phyloP scores from a whole-genome alignment of 1,140 invertebrate genomes.

The Yoshiicerus persimilis region DNA sequence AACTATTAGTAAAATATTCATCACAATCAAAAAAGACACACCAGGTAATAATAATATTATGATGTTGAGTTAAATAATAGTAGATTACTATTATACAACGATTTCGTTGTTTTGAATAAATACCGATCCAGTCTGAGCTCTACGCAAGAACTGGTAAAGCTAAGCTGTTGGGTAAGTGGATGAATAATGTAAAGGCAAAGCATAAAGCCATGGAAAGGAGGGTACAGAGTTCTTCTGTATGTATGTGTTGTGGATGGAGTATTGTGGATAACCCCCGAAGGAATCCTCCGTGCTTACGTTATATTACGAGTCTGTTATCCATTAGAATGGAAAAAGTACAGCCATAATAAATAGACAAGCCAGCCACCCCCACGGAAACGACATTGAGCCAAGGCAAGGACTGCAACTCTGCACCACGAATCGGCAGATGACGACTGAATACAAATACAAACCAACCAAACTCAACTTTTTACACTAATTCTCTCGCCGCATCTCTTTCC shows the following conservation, averaged over 20 bases:
- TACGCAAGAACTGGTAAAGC: background rate
- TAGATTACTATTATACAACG: too few species aligned
- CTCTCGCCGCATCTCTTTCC: background rate
- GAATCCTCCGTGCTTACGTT: too few species aligned
- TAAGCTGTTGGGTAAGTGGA: background rate
- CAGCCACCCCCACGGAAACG: slow-evolving; percentile 34
- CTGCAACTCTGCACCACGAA: background rate
- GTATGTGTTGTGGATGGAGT: background rate
- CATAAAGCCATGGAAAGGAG: background rate
- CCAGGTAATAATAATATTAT: too few species aligned
- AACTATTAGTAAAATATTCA: too few species aligned
- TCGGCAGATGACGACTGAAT: slow-evolving; percentile 26
- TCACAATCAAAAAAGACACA: too few species aligned
- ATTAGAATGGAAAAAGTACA: background rate
- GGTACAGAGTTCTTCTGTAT: background rate
- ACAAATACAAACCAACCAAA: background rate
- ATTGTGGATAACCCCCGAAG: background rate
- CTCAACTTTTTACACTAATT: background rate
- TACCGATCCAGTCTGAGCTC: background rate
- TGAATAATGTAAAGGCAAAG: background rate
- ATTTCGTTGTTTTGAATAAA: too few species aligned
- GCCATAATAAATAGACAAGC: background rate
- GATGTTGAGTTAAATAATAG: too few species aligned
- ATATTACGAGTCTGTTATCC: too few species aligned
- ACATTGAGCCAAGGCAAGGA: slow-evolving; percentile 37